Percentiles rank a stretch among this genome's conserved stretches.
These are phyloP conservation scores for Dynastes maya DNA, from an alignment of 2,888 invertebrate species.

Conservation along the genomic window DNA sequence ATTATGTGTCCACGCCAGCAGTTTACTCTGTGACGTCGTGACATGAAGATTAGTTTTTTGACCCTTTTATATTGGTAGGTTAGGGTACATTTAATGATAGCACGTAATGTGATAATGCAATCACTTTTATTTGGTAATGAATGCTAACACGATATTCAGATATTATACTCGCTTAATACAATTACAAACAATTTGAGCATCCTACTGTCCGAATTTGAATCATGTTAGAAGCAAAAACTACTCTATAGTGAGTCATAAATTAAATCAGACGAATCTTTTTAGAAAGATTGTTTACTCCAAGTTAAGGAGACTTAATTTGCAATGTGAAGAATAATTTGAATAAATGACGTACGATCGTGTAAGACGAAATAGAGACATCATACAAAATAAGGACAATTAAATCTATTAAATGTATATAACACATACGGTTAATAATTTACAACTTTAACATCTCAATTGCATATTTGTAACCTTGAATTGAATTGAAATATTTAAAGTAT, in stretches of 20 bases:
- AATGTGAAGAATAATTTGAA: too few relatives aligned
- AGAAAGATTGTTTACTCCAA: not conserved
- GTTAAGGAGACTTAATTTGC: too few relatives aligned
- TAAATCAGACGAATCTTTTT: not conserved
- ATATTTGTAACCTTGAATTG: not conserved
- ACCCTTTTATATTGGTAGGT: conserved; percentile 33
- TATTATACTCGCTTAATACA: conserved; percentile 35
- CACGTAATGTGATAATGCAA: conserved; percentile 40
- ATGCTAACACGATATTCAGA: conserved; percentile 38
- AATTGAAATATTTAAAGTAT: not conserved
- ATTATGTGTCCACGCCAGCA: not conserved
- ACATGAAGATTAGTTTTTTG: conserved; percentile 35
- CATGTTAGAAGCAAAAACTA: conserved; percentile 3
- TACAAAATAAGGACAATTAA: too few relatives aligned
- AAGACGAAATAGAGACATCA: too few relatives aligned
- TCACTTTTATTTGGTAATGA: conserved; percentile 42
- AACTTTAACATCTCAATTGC: conserved; percentile 17
- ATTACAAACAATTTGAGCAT: conserved; percentile 42
- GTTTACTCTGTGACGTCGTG: not conserved
- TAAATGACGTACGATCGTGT: too few relatives aligned
- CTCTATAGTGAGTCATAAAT: not conserved
- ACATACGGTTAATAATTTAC: not conserved
- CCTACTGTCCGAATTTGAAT: conserved; percentile 40
- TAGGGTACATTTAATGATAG: conserved; percentile 37
- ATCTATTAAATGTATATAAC: too few relatives aligned